phyloP scores from a whole-genome alignment of 2,113 vertebrate species.

The Bos javanicus region DNA sequence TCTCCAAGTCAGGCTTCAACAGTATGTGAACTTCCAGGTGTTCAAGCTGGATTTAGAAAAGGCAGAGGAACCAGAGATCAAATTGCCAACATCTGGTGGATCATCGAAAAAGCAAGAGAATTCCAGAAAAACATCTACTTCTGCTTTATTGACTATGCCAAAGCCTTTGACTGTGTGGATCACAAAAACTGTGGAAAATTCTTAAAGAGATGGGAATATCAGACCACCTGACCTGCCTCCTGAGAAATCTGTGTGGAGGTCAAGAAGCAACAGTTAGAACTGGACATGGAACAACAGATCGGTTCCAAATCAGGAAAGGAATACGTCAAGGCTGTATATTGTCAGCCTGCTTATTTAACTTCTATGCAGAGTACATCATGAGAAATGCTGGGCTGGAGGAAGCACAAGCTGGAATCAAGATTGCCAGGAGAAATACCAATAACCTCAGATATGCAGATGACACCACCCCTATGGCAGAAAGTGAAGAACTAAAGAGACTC shows the following conservation, averaged over 20 bases:
- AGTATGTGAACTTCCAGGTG: neutral
- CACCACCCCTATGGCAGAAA: neutral
- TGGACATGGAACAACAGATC: neutral
- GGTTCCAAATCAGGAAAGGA: neutral
- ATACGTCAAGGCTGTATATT: neutral
- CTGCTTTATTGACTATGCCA: neutral
- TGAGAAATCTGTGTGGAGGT: neutral
- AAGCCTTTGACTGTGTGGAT: neutral
- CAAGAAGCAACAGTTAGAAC: neutral
- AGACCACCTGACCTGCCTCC: neutral
- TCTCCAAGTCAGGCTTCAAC: neutral
- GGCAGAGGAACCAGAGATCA: neutral
- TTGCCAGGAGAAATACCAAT: rapidly evolving
- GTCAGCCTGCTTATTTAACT: neutral
- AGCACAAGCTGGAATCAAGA: neutral
- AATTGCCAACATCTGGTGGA: neutral
- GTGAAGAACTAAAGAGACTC: neutral
- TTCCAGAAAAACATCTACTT: neutral
- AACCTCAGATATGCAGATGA: neutral
- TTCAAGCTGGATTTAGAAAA: neutral
- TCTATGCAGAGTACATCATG: neutral
- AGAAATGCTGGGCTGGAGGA: neutral
- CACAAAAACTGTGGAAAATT: neutral
- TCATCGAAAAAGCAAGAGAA: neutral
- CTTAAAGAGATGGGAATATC: neutral